These are phyloP conservation scores for Gymnogyps californianus DNA, from an alignment of 2,113 vertebrate species.

Conservation along the genomic window DNA sequence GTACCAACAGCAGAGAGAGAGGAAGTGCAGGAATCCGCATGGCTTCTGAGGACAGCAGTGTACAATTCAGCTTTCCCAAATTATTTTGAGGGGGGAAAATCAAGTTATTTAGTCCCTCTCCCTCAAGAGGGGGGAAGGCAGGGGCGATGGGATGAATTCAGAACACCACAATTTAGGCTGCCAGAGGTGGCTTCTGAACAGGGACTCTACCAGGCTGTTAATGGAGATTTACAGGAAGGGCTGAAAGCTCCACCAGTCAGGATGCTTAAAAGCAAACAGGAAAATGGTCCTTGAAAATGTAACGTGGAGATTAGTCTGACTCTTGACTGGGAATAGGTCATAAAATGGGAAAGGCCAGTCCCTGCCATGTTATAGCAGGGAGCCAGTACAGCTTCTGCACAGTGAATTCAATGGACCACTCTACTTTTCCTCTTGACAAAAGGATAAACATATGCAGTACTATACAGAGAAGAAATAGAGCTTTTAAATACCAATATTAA, in stretches of 20 bases:
- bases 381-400: neutral
- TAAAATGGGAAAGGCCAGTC: neutral
- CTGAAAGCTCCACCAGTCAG: neutral
- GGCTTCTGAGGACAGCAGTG: neutral
- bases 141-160: neutral
- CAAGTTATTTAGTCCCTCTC: neutral
- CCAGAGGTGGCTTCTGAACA: neutral
- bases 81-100: neutral
- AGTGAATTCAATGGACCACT: neutral
- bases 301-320: neutral
- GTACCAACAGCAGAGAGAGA: neutral
- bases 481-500: neutral
- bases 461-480: accelerated
- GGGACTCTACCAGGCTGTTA: neutral
- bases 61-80: neutral
- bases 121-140: neutral
- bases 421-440: neutral
- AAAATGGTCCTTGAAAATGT: neutral
- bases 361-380: neutral
- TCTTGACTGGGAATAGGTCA: neutral
- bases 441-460: neutral
- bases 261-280: neutral
- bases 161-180: neutral
- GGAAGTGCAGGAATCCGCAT: neutral
- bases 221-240: neutral